These are phyloP conservation scores for Trigoniulus corallinus DNA, from an alignment of 1,140 invertebrate species.

Conservation along the genomic window DNA sequence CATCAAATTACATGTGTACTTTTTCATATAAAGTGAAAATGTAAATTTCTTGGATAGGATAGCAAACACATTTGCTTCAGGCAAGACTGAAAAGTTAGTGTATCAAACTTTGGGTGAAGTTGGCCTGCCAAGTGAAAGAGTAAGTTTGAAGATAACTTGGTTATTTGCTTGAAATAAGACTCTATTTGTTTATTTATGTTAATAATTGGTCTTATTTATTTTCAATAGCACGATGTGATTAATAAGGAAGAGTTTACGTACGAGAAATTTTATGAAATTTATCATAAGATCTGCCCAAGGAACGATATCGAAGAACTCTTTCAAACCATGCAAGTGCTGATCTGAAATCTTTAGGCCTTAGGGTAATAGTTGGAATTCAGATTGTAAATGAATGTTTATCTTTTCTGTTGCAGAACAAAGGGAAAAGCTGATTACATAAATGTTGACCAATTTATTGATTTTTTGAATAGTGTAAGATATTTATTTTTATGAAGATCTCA, in stretches of 20 bases:
- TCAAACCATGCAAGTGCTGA: constrained; percentile 71
- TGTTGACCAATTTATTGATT: constrained; percentile 75
- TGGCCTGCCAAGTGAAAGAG: constrained; percentile 86
- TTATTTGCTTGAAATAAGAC: constrained; percentile 8
- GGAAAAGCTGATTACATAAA: constrained; percentile 75
- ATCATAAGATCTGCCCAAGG: constrained; percentile 97
- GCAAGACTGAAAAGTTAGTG: constrained; percentile 93
- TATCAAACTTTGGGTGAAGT: constrained; percentile 92
- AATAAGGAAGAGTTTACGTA: constrained; percentile 91
- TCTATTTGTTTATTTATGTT: constrained; percentile 5
- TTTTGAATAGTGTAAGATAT: constrained; percentile 65
- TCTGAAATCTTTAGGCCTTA: not conserved
- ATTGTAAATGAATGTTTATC: too few relatives aligned
- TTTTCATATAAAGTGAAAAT: too few relatives aligned
- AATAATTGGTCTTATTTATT: not conserved
- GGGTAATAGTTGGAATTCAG: too few relatives aligned
- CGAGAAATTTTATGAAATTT: constrained; percentile 95
- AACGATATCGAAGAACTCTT: constrained; percentile 99
- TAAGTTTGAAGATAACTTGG: constrained; percentile 25
- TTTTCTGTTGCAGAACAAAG: constrained; percentile 51
- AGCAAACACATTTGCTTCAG: constrained; percentile 92
- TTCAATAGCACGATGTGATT: constrained; percentile 68
- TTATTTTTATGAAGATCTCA: constrained; percentile 8
- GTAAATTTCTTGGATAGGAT: constrained; percentile 37
- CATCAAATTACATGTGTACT: too few relatives aligned